Conservation (phyloP, 2,797 vertebrate genomes). For the Diglossa cyanea region DNA sequence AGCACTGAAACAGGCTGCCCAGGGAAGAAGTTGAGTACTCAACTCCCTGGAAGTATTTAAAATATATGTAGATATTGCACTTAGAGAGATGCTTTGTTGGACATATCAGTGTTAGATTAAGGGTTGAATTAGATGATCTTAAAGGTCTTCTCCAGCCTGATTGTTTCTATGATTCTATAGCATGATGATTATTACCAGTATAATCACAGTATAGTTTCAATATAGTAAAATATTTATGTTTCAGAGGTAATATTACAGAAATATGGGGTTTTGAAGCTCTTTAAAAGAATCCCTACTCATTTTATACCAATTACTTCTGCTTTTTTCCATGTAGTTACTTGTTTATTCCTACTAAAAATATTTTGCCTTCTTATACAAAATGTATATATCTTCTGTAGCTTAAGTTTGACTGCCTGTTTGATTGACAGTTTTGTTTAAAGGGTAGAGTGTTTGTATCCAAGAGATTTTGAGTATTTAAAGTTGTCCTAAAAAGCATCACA, state of each 20-base stretch:
- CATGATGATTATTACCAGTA: neutral
- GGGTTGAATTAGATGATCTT: neutral
- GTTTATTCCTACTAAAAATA: neutral
- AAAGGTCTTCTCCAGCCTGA: neutral
- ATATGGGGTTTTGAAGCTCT: fast-evolving
- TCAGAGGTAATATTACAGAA: neutral
- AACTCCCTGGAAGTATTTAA: neutral
- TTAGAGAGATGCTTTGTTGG: neutral
- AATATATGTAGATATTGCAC: neutral
- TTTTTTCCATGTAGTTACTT: neutral
- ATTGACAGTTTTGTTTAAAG: neutral
- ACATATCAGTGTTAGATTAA: neutral
- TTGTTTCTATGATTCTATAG: too few relatives aligned
- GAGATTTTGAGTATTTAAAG: neutral
- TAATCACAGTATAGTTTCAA: neutral
- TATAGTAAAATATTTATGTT: neutral
- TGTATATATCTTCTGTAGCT: neutral
- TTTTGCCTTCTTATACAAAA: neutral
- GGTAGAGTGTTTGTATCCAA: neutral
- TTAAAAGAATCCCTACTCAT: neutral
- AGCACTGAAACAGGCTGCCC: neutral
- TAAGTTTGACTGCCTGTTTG: neutral
- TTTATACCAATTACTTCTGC: neutral
- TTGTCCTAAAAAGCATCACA: neutral
- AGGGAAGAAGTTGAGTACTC: neutral